These are phyloP conservation scores for Leptonema lineaticorne DNA, from an alignment of 1,140 invertebrate genomes.

Conservation along the genomic window DNA sequence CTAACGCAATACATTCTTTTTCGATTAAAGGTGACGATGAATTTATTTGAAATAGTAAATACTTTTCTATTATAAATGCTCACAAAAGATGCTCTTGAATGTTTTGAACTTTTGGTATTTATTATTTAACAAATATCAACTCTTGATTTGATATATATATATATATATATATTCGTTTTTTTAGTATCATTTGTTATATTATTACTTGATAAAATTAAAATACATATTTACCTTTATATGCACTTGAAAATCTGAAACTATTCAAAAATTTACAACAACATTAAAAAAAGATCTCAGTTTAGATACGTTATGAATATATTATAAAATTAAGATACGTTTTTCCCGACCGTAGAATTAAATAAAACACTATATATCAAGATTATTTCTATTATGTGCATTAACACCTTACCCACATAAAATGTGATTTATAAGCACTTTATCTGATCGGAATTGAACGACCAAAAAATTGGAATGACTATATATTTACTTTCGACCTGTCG, in stretches of 20 bases:
- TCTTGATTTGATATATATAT: not conserved
- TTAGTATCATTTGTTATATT: not conserved
- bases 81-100: too few relatives aligned
- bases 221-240: too few relatives aligned
- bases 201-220: not conserved
- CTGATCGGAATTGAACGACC: not conserved
- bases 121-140: too few relatives aligned
- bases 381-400: slow-evolving; percentile 6
- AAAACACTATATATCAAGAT: slow-evolving; percentile 5
- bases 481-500: too few relatives aligned
- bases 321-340: slow-evolving; percentile 2
- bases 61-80: too few relatives aligned
- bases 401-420: slow-evolving; percentile 5
- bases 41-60: not conserved
- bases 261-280: too few relatives aligned
- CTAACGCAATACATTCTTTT: not conserved
- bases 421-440: not conserved
- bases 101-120: too few relatives aligned
- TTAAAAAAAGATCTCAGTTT: not conserved
- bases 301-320: not conserved
- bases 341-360: not conserved
- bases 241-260: too few relatives aligned
- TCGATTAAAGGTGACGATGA: not conserved
- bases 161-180: not conserved
- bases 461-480: too few relatives aligned